Evolutionary conservation across 2,113 vertebrate genomes (phyloP).

Genomic region (Chionis minor): DNA sequence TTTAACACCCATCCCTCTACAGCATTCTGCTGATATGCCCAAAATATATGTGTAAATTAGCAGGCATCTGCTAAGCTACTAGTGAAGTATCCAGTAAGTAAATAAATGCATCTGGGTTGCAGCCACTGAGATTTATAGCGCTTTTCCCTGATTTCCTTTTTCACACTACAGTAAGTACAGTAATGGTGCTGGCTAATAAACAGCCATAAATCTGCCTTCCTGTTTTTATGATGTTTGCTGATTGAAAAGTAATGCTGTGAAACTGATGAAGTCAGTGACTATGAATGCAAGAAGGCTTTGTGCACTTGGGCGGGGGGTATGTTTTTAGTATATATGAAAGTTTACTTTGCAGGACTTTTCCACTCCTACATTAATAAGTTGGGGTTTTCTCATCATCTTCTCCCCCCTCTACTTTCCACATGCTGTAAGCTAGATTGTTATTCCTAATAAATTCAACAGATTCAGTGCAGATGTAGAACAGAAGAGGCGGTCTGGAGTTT

Average conservation of each 20-base stretch:
- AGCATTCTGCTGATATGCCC: conserved; percentile 46
- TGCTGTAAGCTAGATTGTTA: neutral
- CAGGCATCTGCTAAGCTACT: conserved; percentile 57
- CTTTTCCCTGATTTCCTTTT: conserved; percentile 51
- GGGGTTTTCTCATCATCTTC: conserved; percentile 36
- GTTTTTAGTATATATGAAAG: neutral
- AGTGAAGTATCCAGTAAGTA: conserved; percentile 62
- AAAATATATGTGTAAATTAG: conserved; percentile 59
- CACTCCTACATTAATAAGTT: conserved; percentile 1
- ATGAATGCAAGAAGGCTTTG: conserved; percentile 15
- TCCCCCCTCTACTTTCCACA: conserved; percentile 8
- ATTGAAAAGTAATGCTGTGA: conserved; percentile 66
- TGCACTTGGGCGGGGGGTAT: neutral
- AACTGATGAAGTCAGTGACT: conserved; percentile 54
- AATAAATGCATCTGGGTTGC: conserved; percentile 70
- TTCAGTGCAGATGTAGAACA: neutral
- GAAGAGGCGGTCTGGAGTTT: neutral
- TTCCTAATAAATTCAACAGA: conserved; percentile 41
- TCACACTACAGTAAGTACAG: conserved; percentile 69
- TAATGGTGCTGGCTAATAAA: conserved; percentile 66
- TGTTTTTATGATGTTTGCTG: conserved; percentile 61
- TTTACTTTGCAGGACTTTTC: conserved; percentile 27
- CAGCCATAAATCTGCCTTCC: conserved; percentile 60
- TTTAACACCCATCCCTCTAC: conserved; percentile 39
- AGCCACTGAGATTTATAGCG: conserved; percentile 60